Percentiles rank a stretch among this genome's conserved stretches.
These are phyloP conservation scores for Anoplolepis gracilipes DNA, from an alignment of 1,140 invertebrate genomes.

Conservation along the genomic window DNA sequence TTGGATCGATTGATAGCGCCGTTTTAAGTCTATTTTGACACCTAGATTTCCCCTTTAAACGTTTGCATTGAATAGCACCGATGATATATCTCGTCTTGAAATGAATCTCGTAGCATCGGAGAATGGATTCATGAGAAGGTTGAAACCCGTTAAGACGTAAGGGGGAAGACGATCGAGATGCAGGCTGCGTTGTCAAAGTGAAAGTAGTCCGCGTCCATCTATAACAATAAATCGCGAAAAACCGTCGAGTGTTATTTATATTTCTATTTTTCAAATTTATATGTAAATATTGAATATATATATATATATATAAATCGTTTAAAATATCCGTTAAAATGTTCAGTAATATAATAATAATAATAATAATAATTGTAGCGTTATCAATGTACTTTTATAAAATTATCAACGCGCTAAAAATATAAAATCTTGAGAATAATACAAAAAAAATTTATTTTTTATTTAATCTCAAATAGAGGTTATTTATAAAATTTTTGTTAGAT, in stretches of 20 bases:
- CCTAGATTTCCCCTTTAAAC: constrained; percentile 20
- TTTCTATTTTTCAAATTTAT: constrained; percentile 58
- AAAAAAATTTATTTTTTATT: not conserved
- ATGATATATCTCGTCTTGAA: constrained; percentile 23
- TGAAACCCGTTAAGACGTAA: constrained; percentile 43
- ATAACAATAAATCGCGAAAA: constrained; percentile 57
- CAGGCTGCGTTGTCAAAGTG: constrained; percentile 70
- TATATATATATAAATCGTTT: too few relatives aligned
- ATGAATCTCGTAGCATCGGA: not conserved
- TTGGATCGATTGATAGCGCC: constrained; percentile 30
- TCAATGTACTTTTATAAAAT: not conserved
- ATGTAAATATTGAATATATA: constrained; percentile 59
- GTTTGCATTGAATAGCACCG: constrained; percentile 47
- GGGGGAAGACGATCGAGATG: constrained; percentile 63
- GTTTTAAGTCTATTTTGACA: constrained; percentile 26
- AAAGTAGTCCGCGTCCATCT: constrained; percentile 72
- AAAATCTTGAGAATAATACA: not conserved
- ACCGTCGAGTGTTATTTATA: not conserved
- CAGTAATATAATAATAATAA: not conserved
- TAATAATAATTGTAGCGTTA: not conserved
- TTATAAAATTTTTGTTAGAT: not conserved
- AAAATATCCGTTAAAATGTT: not conserved
- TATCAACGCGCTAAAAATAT: not conserved
- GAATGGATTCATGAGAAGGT: constrained; percentile 11
- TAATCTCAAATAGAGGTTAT: not conserved